Conservation (phyloP, 2,888 invertebrate species). For the Ashinkailepas kermadecensis region DNA sequence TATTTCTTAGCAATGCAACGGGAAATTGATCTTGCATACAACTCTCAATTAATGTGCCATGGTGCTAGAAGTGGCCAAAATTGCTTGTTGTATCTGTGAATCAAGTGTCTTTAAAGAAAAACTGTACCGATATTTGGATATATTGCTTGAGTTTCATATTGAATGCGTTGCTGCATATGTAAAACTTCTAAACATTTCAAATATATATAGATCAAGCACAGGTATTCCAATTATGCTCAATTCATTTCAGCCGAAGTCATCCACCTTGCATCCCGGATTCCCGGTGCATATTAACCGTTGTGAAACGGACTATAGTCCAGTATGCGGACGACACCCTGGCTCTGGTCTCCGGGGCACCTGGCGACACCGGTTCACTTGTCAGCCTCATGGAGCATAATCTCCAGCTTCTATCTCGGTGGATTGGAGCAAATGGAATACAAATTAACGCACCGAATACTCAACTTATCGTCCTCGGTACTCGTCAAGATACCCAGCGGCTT, state of each 20-base stretch:
- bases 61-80: too few relatives aligned
- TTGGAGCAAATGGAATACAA: background rate
- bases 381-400: background rate
- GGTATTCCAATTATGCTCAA: background rate
- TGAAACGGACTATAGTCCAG: background rate
- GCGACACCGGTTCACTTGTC: background rate
- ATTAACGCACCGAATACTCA: background rate
- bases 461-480: background rate
- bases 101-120: too few relatives aligned
- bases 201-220: too few relatives aligned
- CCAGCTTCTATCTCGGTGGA: background rate
- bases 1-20: too few relatives aligned
- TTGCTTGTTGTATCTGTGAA: too few relatives aligned
- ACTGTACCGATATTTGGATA: too few relatives aligned
- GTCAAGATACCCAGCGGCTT: background rate
- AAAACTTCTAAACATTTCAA: too few relatives aligned
- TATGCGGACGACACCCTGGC: background rate
- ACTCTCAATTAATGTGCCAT: too few relatives aligned
- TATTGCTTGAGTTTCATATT: too few relatives aligned
- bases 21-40: too few relatives aligned
- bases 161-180: too few relatives aligned
- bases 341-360: background rate
- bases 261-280: too few relatives aligned
- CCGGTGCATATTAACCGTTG: background rate
- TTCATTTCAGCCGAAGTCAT: background rate